Conservation (phyloP, 2,797 vertebrate species). For the Trachops cirrhosus region DNA sequence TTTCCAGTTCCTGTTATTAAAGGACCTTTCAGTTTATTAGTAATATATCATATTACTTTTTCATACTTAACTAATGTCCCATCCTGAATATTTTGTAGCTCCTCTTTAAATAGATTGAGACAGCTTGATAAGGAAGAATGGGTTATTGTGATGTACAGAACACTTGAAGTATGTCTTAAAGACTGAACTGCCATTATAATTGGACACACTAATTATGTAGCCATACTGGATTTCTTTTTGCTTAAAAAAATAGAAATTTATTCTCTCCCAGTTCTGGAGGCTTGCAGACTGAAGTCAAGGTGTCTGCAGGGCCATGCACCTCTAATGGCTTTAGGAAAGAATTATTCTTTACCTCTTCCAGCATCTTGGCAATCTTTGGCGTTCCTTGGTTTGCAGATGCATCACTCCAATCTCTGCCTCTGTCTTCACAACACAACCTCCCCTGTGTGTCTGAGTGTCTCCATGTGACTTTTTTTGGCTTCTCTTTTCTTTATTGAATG, state of each 20-base stretch:
- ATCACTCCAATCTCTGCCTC: background rate
- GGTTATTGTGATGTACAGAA: constrained; percentile 52
- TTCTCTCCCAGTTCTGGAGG: background rate
- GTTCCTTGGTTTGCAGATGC: background rate
- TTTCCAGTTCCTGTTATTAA: constrained; percentile 34
- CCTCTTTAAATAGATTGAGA: constrained; percentile 36
- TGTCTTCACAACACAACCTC: background rate
- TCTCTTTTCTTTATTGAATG: background rate
- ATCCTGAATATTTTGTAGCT: constrained; percentile 32
- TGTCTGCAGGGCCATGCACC: background rate
- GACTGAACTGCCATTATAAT: background rate
- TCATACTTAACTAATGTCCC: background rate
- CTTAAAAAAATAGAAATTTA: background rate
- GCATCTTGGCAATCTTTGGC: background rate
- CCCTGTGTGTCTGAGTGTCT: background rate
- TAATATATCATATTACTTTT: constrained; percentile 1
- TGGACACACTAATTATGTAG: background rate
- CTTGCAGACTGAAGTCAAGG: background rate
- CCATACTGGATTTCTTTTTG: background rate
- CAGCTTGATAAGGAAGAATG: constrained; percentile 16
- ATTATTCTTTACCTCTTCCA: background rate
- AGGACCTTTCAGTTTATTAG: constrained; percentile 16
- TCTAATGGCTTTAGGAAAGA: background rate
- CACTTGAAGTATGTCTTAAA: constrained; percentile 13
- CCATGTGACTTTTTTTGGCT: background rate